Conservation (phyloP, 1,140 invertebrate species). For the Aphidius ervi region DNA sequence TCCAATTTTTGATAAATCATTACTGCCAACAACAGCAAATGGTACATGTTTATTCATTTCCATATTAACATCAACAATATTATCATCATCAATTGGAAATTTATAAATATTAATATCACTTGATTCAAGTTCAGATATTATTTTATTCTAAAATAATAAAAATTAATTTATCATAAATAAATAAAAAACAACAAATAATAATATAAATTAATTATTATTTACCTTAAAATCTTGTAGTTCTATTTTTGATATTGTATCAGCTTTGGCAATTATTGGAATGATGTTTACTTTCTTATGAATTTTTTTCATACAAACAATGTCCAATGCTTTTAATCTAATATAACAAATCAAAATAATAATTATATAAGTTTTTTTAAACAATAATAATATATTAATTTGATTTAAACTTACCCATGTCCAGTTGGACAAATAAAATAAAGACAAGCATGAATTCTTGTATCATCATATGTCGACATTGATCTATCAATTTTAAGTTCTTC, state of each 20-base stretch:
- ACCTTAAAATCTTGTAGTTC: conserved; percentile 96
- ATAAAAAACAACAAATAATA: neutral
- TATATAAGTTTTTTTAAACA: neutral
- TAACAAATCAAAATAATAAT: conserved; percentile 22
- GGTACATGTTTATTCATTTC: conserved; percentile 93
- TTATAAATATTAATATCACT: conserved; percentile 96
- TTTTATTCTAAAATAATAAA: conserved; percentile 65
- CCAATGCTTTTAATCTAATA: conserved; percentile 84
- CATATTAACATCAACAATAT: conserved; percentile 86
- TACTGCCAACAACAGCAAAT: conserved; percentile 97
- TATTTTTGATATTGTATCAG: conserved; percentile 97
- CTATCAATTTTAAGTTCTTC: conserved; percentile 99
- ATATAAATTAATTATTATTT: conserved; percentile 11
- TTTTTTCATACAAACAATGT: conserved; percentile 98
- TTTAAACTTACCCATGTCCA: conserved; percentile 66
- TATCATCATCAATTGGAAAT: conserved; percentile 96
- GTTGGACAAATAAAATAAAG: conserved; percentile 99
- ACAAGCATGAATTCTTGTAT: conserved; percentile 93
- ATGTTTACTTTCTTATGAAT: conserved; percentile 98
- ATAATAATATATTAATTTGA: neutral
- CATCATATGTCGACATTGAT: conserved; percentile 84
- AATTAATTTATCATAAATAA: conserved; percentile 6
- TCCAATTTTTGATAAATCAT: conserved; percentile 93
- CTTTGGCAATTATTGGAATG: conserved; percentile 98
- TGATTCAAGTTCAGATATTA: conserved; percentile 76